Evolutionary conservation across 64 coral and sea anemone genomes (phyloP).

Genomic region (Orbicella faveolata): DNA sequence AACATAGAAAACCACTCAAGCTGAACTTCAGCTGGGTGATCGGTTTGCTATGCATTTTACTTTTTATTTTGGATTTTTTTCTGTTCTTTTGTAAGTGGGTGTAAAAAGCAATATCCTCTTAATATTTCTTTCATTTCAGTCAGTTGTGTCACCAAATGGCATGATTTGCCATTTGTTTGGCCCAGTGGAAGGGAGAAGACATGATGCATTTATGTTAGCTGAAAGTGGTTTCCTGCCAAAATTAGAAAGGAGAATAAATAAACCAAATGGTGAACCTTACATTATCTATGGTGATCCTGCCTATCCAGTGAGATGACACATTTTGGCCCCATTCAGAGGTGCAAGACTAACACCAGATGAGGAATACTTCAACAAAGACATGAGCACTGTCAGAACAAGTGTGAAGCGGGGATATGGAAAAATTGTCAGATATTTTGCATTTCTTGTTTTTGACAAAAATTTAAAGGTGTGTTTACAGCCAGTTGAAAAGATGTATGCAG

Average conservation of each 20-base stretch:
- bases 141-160: background rate
- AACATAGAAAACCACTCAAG: no score
- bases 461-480: background rate
- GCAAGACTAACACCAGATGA: constrained; percentile 24
- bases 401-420: constrained; percentile 12
- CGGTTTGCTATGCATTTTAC: no score
- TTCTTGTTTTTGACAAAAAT: background rate
- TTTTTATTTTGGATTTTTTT: no score
- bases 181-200: background rate
- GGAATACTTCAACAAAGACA: constrained; percentile 29
- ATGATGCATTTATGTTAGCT: background rate
- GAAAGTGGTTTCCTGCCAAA: background rate
- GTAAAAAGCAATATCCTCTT: no score
- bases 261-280: constrained; percentile 9
- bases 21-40: no score
- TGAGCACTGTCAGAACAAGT: constrained; percentile 28
- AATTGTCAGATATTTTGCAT: constrained; percentile 24
- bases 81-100: no score
- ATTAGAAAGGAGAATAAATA: constrained; percentile 24
- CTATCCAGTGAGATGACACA: constrained; percentile 9
- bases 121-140: background rate
- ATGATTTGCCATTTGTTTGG: background rate
- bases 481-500: background rate
- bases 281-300: constrained; percentile 18
- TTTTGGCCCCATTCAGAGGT: constrained; percentile 39